Percentiles rank a stretch among this genome's conserved stretches.
Conservation (phyloP, 2,888 invertebrate genomes). For the Perizoma affinitatum region DNA sequence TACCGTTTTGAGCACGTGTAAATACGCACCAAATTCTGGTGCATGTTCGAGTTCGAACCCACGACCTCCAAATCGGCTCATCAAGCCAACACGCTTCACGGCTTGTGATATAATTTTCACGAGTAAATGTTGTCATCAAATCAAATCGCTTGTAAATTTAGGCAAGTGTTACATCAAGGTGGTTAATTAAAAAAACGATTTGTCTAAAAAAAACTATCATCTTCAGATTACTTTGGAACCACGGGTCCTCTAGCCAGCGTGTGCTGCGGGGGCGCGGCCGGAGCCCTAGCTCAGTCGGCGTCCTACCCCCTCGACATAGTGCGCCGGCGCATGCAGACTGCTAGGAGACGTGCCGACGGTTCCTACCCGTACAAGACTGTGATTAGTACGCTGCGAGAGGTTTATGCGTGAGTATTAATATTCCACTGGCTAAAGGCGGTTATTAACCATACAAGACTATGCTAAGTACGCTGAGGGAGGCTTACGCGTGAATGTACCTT, state of each 20-base stretch:
- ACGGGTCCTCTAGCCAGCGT: constrained; percentile 86
- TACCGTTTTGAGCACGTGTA: too few relatives aligned
- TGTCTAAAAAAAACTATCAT: not conserved
- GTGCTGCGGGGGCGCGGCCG: constrained; percentile 94
- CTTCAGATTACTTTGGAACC: constrained; percentile 51
- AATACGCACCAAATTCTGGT: too few relatives aligned
- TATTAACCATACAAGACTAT: too few relatives aligned
- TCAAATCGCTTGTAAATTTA: too few relatives aligned
- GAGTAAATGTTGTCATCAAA: too few relatives aligned
- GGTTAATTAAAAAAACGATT: not conserved
- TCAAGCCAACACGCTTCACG: too few relatives aligned
- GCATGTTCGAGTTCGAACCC: too few relatives aligned
- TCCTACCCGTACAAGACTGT: constrained; percentile 86
- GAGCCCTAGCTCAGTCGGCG: constrained; percentile 96
- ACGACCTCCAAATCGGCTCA: too few relatives aligned
- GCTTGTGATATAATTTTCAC: too few relatives aligned
- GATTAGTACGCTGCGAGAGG: constrained; percentile 85
- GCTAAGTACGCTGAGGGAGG: too few relatives aligned
- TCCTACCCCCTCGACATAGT: constrained; percentile 99
- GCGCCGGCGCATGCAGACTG: constrained; percentile 87
- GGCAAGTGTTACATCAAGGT: too few relatives aligned
- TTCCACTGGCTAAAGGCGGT: not conserved
- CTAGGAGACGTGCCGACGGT: constrained; percentile 70
- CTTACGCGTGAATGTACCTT: too few relatives aligned
- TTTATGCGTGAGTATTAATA: constrained; percentile 85